Conservation (phyloP, 2,113 vertebrate genomes). For the Arizona elegans region DNA sequence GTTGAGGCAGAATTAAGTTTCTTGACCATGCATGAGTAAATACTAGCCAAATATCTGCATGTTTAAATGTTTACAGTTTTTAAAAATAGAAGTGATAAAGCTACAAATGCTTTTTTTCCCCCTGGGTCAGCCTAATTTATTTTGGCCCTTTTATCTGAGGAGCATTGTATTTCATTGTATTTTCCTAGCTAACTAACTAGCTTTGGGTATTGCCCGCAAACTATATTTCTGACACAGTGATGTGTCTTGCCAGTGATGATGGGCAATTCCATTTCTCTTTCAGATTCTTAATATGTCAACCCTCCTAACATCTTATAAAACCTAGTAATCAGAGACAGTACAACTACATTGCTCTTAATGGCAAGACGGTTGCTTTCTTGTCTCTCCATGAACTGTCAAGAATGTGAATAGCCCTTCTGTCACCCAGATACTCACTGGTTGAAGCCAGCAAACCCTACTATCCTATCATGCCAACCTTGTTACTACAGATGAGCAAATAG, state of each 20-base stretch:
- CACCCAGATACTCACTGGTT: background rate
- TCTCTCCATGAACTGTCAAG: background rate
- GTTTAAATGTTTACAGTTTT: background rate
- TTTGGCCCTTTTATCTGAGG: background rate
- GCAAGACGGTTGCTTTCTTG: background rate
- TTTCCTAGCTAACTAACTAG: background rate
- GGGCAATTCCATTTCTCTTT: background rate
- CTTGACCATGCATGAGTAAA: background rate
- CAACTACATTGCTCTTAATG: background rate
- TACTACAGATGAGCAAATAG: background rate
- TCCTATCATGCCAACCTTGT: background rate
- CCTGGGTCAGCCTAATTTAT: background rate
- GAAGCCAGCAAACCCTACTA: background rate
- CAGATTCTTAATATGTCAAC: background rate
- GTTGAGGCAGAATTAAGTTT: background rate
- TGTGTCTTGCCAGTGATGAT: background rate
- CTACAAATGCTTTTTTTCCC: background rate
- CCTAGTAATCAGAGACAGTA: background rate
- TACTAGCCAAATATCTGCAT: background rate
- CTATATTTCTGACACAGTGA: background rate
- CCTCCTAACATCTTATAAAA: background rate
- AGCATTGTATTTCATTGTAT: background rate
- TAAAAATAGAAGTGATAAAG: background rate
- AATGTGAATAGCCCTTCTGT: background rate
- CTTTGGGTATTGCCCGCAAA: background rate